These are phyloP conservation scores for Clepsis dumicolana DNA, from an alignment of 2,888 invertebrate species.

Conservation along the genomic window DNA sequence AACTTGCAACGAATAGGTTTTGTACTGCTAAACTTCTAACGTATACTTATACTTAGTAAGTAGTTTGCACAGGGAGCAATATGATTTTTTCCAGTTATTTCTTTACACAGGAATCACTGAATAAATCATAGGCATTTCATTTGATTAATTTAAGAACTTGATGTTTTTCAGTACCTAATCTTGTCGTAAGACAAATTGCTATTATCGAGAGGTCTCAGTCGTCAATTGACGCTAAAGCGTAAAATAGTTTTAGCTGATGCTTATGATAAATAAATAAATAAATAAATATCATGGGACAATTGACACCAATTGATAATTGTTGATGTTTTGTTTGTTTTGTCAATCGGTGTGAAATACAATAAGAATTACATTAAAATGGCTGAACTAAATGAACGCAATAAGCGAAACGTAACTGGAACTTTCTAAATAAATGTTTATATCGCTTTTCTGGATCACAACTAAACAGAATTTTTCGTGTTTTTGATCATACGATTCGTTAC, in stretches of 20 bases:
- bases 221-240: background rate
- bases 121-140: slow-evolving; percentile 5
- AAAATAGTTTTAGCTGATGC: background rate
- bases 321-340: too few relatives aligned
- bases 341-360: too few relatives aligned
- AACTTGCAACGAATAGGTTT: background rate
- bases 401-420: too few relatives aligned
- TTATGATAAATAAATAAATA: background rate
- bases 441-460: too few relatives aligned
- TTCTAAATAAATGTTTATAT: too few relatives aligned
- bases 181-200: background rate
- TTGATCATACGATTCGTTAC: background rate
- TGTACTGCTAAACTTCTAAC: background rate
- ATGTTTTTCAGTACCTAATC: background rate
- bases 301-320: too few relatives aligned
- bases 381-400: too few relatives aligned
- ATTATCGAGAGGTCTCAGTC: background rate
- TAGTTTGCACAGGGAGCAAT: background rate
- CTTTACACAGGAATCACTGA: background rate
- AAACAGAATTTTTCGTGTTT: too few relatives aligned
- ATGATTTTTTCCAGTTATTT: background rate
- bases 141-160: background rate
- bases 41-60: background rate
- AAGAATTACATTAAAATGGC: too few relatives aligned
- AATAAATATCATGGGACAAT: too few relatives aligned